Percentiles rank a stretch among this genome's conserved stretches.
phyloP scores from a whole-genome alignment of 2,797 vertebrate species.

The Telmatherina bonti region DNA sequence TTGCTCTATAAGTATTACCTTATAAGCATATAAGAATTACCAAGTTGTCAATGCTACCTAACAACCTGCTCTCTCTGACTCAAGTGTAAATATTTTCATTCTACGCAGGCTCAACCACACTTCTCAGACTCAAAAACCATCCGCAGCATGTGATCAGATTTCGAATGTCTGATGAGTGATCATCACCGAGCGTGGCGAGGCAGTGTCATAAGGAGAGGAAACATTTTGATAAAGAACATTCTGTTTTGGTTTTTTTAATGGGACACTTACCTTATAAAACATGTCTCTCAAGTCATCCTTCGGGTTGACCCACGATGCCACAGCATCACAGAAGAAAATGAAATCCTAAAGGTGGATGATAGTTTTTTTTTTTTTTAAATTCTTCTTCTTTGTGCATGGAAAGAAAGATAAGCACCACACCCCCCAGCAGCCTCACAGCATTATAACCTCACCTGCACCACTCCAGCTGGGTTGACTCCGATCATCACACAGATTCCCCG shows the following conservation, averaged over 20 bases:
- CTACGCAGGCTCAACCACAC: slow-evolving; percentile 39
- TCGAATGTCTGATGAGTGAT: slow-evolving; percentile 75
- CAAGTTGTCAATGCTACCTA: no score
- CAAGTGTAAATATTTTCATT: neutral
- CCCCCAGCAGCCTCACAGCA: neutral
- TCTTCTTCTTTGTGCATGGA: neutral
- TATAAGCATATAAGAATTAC: no score
- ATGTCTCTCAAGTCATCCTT: slow-evolving; percentile 96
- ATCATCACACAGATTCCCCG: slow-evolving; percentile 98
- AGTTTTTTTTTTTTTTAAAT: neutral
- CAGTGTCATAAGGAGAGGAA: neutral
- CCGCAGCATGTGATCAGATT: slow-evolving; percentile 68
- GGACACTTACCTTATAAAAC: slow-evolving; percentile 92
- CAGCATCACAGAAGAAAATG: slow-evolving; percentile 97
- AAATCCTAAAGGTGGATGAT: slow-evolving; percentile 86
- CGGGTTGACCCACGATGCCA: slow-evolving; percentile 95
- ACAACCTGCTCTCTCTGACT: no score
- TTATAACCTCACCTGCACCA: slow-evolving; percentile 87
- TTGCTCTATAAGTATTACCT: no score
- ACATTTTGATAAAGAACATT: neutral
- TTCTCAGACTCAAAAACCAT: slow-evolving; percentile 64
- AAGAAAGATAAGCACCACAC: neutral
- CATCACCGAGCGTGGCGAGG: slow-evolving; percentile 61
- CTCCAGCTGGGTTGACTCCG: slow-evolving; percentile 94
- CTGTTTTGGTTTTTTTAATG: neutral